Percentiles rank a stretch among this genome's conserved stretches.
phyloP scores from a whole-genome alignment of 2,888 invertebrate species.

The Formica aserva region DNA sequence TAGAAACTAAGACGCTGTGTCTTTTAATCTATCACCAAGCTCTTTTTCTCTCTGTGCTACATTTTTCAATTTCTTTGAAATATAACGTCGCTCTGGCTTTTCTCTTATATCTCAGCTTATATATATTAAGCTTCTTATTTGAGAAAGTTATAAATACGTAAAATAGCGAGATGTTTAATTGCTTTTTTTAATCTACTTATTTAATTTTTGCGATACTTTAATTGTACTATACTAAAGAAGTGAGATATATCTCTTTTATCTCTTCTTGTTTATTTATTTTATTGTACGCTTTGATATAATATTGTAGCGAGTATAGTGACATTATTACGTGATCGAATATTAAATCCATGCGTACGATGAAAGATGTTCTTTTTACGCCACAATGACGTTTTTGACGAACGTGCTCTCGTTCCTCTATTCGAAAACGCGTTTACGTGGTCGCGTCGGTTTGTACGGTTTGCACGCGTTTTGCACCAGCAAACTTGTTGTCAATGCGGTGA shows the following conservation, averaged over 20 bases:
- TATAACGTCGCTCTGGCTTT: neutral
- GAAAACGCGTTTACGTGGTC: conserved; percentile 38
- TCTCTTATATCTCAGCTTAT: neutral
- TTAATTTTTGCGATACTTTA: neutral
- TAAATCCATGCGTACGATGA: neutral
- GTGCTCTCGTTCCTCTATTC: conserved; percentile 16
- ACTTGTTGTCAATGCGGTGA: conserved; percentile 53
- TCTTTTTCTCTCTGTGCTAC: conserved; percentile 47
- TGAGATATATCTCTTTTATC: neutral
- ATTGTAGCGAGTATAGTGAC: neutral
- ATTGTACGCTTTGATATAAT: neutral
- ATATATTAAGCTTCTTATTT: neutral
- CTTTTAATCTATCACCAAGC: conserved; percentile 67
- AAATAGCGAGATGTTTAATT: neutral
- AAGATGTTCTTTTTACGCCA: conserved; percentile 43
- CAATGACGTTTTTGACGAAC: conserved; percentile 46
- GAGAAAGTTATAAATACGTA: neutral
- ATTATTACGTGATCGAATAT: neutral
- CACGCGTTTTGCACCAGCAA: conserved; percentile 28
- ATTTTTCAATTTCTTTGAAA: conserved; percentile 2
- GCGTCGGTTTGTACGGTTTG: conserved; percentile 8
- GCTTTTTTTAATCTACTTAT: neutral
- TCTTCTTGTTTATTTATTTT: neutral
- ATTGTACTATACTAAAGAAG: neutral
- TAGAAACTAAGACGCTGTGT: conserved; percentile 69